A percentile compares a stretch with the other conserved stretches of the same genome.
Evolutionary conservation across 2,113 vertebrate genomes (phyloP).

Genomic region (Jaculus jaculus): DNA sequence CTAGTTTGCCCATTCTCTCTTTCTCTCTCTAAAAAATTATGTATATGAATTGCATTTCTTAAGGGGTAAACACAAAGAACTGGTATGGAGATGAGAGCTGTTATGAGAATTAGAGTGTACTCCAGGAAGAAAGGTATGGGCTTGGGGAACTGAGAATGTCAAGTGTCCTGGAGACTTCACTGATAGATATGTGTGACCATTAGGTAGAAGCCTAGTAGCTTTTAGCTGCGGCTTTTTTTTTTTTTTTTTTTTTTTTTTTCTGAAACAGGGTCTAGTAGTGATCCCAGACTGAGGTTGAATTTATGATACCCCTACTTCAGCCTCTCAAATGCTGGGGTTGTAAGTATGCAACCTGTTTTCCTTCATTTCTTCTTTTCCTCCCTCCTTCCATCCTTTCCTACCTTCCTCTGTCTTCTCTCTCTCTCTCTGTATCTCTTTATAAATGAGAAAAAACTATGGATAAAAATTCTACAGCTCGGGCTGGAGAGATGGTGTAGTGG

Average conservation of each 20-base stretch:
- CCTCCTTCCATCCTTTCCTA: neutral
- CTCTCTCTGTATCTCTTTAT: neutral
- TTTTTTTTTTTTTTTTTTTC: neutral
- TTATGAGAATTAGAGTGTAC: slow-evolving; percentile 63
- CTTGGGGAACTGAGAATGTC: slow-evolving; percentile 58
- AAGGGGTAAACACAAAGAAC: too few relatives aligned
- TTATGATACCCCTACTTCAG: too few relatives aligned
- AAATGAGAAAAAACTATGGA: neutral
- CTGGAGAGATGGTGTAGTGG: too few relatives aligned
- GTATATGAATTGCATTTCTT: too few relatives aligned
- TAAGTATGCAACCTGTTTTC: neutral
- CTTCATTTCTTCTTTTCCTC: neutral
- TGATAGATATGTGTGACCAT: neutral
- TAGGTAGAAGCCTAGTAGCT: neutral
- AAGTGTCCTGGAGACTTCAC: slow-evolving; percentile 71
- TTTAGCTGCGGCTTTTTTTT: neutral
- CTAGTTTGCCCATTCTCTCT: too few relatives aligned
- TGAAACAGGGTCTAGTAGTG: too few relatives aligned
- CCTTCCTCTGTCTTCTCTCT: neutral
- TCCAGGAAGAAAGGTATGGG: slow-evolving; percentile 68
- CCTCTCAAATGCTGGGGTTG: too few relatives aligned
- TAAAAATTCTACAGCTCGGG: neutral
- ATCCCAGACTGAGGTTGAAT: too few relatives aligned
- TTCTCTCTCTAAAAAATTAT: too few relatives aligned
- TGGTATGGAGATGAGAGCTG: too few relatives aligned